Evolutionary conservation across 2,888 invertebrate genomes (phyloP).

Genomic region (Diadegma fenestrale): DNA sequence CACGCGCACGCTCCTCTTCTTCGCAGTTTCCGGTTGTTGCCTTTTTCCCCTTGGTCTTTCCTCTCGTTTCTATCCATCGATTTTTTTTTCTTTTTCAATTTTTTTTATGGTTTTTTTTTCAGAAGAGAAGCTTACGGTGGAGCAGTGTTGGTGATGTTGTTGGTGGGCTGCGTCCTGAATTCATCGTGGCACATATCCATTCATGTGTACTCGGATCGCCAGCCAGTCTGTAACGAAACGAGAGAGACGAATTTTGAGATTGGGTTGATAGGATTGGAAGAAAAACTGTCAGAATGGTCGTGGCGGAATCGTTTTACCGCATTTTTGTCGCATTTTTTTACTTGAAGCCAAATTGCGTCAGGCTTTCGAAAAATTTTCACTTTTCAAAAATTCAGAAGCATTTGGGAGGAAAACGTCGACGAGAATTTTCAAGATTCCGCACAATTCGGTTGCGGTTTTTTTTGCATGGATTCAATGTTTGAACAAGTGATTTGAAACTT

Average conservation of each 20-base stretch:
- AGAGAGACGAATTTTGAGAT: constrained; percentile 38
- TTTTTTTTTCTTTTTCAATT: constrained; percentile 2
- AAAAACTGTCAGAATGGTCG: no score
- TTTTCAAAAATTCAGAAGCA: no score
- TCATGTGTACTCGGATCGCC: constrained; percentile 98
- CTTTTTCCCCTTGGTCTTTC: background rate
- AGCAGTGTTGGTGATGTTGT: constrained; percentile 63
- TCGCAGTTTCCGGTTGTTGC: constrained; percentile 31
- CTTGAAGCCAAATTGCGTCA: no score
- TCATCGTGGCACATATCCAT: constrained; percentile 86
- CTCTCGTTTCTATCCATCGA: constrained; percentile 13
- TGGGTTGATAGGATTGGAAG: background rate
- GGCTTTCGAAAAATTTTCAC: no score
- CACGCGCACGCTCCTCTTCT: constrained; percentile 47
- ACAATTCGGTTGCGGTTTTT: background rate
- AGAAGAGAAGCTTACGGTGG: constrained; percentile 74
- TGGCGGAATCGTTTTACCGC: no score
- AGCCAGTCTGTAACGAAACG: constrained; percentile 92
- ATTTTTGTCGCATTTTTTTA: no score
- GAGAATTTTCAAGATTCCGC: background rate
- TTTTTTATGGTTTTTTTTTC: constrained; percentile 10
- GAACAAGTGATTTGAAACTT: no score
- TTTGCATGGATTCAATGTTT: background rate
- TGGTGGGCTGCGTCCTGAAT: constrained; percentile 82
- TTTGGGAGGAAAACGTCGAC: background rate